A percentile compares a stretch with the other conserved stretches of the same genome.
Conservation (phyloP, 2,888 invertebrate species). For the Andrena bicolor region DNA sequence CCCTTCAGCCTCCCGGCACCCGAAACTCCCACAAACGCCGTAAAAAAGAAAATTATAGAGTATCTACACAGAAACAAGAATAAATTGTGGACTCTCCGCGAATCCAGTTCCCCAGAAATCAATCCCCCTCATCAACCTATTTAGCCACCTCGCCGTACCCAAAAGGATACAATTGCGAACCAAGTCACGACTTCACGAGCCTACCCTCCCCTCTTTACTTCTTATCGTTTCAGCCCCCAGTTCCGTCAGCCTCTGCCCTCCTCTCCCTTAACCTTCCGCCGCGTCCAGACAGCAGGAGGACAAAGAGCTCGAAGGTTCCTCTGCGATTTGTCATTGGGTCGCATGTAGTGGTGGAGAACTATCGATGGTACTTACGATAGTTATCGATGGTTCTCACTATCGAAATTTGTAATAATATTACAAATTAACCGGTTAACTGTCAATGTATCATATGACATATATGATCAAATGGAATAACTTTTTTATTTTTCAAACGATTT, state of each 20-base stretch:
- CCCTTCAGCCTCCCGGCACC: neutral
- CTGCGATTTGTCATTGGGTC: slow-evolving; percentile 59
- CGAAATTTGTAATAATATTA: too few relatives aligned
- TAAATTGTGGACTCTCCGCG: neutral
- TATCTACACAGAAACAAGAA: neutral
- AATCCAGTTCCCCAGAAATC: neutral
- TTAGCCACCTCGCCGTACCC: slow-evolving; percentile 33
- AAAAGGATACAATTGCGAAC: slow-evolving; percentile 51
- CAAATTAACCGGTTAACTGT: too few relatives aligned
- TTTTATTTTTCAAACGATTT: too few relatives aligned
- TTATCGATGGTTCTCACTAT: too few relatives aligned
- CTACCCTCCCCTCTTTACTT: slow-evolving; percentile 2
- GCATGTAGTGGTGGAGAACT: too few relatives aligned
- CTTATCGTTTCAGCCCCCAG: slow-evolving; percentile 48
- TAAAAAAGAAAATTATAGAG: too few relatives aligned
- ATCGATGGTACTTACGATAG: too few relatives aligned
- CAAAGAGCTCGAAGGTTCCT: slow-evolving; percentile 60
- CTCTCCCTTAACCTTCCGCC: slow-evolving; percentile 5
- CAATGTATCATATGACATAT: too few relatives aligned
- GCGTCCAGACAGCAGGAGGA: slow-evolving; percentile 39
- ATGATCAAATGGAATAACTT: too few relatives aligned
- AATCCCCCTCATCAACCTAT: slow-evolving; percentile 28
- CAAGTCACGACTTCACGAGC: slow-evolving; percentile 45
- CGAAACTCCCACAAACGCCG: neutral
- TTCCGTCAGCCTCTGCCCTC: slow-evolving; percentile 15